A percentile compares a stretch with the other conserved stretches of the same genome.
Conservation (phyloP, 2,113 vertebrate species). For the Xenopus tropicalis region UCB_Xtro_10.0 CM004445.2:137629501-137630000, state of each 20-base stretch:
- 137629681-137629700: constrained; percentile 60
- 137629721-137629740: constrained; percentile 77
- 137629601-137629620: constrained; percentile 62
- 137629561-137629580: constrained; percentile 54
- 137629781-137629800: constrained; percentile 77
- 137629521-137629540: neutral
- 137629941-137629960: too few relatives aligned
- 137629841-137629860: neutral
- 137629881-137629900: too few relatives aligned
- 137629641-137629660: constrained; percentile 84
- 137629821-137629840: constrained; percentile 42
- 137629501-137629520: constrained; percentile 32
- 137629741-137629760: constrained; percentile 68
- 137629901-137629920: too few relatives aligned
- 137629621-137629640: constrained; percentile 72
- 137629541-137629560: constrained; percentile 43
- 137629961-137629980: too few relatives aligned
- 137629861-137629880: neutral
- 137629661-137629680: constrained; percentile 80
- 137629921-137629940: too few relatives aligned
- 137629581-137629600: constrained; percentile 55
- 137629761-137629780: constrained; percentile 69
- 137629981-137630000: too few relatives aligned
- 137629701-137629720: constrained; percentile 76
- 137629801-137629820: constrained; percentile 84